phyloP scores from a whole-genome alignment of 2,797 vertebrate genomes.

The Poecilia gillii region DNA sequence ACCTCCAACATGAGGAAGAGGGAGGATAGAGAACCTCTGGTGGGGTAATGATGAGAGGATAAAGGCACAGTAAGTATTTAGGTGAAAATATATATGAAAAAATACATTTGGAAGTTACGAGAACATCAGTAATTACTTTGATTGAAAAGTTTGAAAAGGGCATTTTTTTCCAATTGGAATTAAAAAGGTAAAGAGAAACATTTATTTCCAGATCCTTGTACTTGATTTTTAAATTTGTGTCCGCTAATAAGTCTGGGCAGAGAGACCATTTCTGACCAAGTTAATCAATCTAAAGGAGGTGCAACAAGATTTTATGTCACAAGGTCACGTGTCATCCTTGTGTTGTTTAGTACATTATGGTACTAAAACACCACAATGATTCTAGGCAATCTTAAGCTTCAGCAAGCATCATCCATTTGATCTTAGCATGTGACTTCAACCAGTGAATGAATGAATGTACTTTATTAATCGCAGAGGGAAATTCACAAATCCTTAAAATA shows the following conservation, averaged over 20 bases:
- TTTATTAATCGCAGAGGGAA: no score
- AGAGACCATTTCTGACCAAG: background rate
- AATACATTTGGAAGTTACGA: background rate
- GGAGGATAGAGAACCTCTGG: conserved; percentile 57
- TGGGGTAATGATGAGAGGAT: conserved; percentile 57
- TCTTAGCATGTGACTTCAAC: background rate
- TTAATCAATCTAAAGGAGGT: background rate
- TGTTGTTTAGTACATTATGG: no score
- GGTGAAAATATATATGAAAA: conserved; percentile 9
- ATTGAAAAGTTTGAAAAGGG: background rate
- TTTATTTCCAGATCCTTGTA: background rate
- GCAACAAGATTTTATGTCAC: background rate
- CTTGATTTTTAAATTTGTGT: background rate
- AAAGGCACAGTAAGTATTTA: conserved; percentile 17
- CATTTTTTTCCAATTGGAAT: background rate
- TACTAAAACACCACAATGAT: background rate
- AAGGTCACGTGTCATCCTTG: no score
- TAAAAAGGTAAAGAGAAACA: background rate
- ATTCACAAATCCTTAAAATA: no score
- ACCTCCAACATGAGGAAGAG: conserved; percentile 68
- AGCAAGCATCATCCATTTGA: background rate
- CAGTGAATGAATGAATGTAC: background rate
- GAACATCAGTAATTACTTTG: background rate
- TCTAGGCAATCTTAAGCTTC: background rate
- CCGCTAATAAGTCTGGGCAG: background rate